phyloP scores from a whole-genome alignment of 2,113 vertebrate genomes.

The Typhlomys cinereus region DNA sequence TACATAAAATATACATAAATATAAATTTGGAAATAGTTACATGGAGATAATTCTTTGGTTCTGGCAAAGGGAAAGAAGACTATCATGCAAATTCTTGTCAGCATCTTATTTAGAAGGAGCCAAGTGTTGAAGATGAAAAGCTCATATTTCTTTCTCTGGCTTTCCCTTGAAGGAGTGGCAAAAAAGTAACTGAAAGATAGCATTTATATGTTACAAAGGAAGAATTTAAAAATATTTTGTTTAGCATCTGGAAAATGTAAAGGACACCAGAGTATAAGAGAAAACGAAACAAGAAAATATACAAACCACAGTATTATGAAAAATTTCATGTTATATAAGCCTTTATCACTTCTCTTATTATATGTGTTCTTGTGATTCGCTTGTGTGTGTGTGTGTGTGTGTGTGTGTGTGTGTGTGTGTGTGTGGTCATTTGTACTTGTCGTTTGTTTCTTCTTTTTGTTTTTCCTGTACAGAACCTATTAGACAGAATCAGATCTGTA shows the following conservation, averaged over 20 bases:
- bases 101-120: not conserved
- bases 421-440: not conserved
- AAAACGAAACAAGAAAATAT: slow-evolving; percentile 38
- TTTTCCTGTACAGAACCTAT: slow-evolving; percentile 35
- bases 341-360: slow-evolving; percentile 20
- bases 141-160: not conserved
- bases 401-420: not conserved
- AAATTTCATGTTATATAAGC: not conserved
- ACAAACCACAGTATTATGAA: not conserved
- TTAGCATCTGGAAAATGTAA: slow-evolving; percentile 62
- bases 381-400: not conserved
- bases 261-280: not conserved
- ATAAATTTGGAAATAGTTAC: not conserved
- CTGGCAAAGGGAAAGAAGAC: not conserved
- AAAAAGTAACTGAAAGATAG: slow-evolving; percentile 21
- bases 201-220: slow-evolving; percentile 34
- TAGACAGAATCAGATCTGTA: slow-evolving; percentile 71
- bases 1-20: not conserved
- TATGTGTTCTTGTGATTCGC: too few relatives aligned
- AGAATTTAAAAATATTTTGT: slow-evolving; percentile 57
- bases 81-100: not conserved
- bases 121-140: slow-evolving; percentile 19
- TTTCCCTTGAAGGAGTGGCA: slow-evolving; percentile 35
- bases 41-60: not conserved
- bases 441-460: not conserved